Evolutionary conservation across 2,888 invertebrate genomes (phyloP).

Genomic region (Clunio marinus): DNA sequence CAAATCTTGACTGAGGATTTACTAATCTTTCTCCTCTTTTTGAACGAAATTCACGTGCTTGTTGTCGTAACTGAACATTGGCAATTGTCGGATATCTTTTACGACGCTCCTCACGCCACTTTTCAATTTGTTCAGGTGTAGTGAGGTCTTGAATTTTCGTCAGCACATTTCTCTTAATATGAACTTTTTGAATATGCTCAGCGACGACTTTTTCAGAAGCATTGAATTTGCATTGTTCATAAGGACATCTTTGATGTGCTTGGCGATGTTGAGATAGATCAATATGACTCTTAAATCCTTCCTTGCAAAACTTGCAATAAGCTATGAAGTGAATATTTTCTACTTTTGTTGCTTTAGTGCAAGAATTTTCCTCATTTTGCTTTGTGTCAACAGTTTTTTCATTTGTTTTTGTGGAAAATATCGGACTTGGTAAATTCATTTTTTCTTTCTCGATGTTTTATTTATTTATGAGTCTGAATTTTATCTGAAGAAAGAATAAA

Average conservation of each 20-base stretch:
- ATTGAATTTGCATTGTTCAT: constrained; percentile 30
- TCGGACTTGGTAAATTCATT: constrained; percentile 30
- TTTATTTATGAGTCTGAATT: background rate
- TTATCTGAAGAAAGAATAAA: no score
- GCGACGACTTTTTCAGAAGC: constrained; percentile 5
- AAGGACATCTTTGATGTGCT: constrained; percentile 24
- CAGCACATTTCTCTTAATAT: background rate
- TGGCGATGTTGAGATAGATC: constrained; percentile 16
- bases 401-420: background rate
- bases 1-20: constrained; percentile 50
- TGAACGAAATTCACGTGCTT: constrained; percentile 61
- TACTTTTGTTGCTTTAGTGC: background rate
- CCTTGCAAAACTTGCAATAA: constrained; percentile 16
- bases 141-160: constrained; percentile 65
- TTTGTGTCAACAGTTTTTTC: background rate
- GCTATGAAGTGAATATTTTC: background rate
- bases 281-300: constrained; percentile 10
- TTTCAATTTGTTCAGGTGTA: constrained; percentile 75
- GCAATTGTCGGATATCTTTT: constrained; percentile 70
- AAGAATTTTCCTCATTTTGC: background rate
- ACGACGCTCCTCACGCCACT: constrained; percentile 79
- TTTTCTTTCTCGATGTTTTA: background rate
- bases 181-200: constrained; percentile 20
- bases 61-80: constrained; percentile 62
- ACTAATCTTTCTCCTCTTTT: constrained; percentile 72